A percentile compares a stretch with the other conserved stretches of the same genome.
Conservation (phyloP, 2,888 invertebrate genomes). For the Euplexia lucipara region DNA sequence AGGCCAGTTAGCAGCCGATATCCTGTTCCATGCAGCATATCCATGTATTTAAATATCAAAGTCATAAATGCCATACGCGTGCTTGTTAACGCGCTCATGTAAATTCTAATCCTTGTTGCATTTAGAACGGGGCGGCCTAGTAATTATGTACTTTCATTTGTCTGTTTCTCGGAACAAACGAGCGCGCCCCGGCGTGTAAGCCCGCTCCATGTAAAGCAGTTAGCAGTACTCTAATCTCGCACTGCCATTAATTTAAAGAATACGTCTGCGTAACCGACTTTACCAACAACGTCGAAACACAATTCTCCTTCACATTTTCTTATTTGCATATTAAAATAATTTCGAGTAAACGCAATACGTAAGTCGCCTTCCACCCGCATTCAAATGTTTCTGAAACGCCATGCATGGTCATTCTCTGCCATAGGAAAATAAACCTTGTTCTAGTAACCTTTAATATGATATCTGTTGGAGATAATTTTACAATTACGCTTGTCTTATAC, state of each 20-base stretch:
- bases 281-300: constrained; percentile 88
- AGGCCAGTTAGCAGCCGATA: constrained; percentile 44
- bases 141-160: constrained; percentile 91
- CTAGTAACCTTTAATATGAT: constrained; percentile 69
- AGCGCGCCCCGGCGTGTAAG: constrained; percentile 84
- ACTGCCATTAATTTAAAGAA: constrained; percentile 90
- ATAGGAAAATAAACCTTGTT: constrained; percentile 77
- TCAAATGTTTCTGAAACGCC: constrained; percentile 71
- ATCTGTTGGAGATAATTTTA: constrained; percentile 66
- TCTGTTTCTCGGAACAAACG: constrained; percentile 89
- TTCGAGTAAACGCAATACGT: constrained; percentile 90
- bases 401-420: constrained; percentile 68
- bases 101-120: constrained; percentile 90
- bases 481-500: constrained; percentile 79
- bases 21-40: constrained; percentile 65
- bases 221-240: constrained; percentile 90
- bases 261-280: constrained; percentile 89
- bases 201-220: constrained; percentile 90
- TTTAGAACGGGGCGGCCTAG: constrained; percentile 89
- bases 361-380: constrained; percentile 83
- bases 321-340: constrained; percentile 91
- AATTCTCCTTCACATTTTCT: constrained; percentile 90
- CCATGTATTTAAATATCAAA: constrained; percentile 82
- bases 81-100: constrained; percentile 88
- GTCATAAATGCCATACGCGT: constrained; percentile 90